Conservation (phyloP, 2,797 vertebrate species). For the Forpus xanthops region DNA sequence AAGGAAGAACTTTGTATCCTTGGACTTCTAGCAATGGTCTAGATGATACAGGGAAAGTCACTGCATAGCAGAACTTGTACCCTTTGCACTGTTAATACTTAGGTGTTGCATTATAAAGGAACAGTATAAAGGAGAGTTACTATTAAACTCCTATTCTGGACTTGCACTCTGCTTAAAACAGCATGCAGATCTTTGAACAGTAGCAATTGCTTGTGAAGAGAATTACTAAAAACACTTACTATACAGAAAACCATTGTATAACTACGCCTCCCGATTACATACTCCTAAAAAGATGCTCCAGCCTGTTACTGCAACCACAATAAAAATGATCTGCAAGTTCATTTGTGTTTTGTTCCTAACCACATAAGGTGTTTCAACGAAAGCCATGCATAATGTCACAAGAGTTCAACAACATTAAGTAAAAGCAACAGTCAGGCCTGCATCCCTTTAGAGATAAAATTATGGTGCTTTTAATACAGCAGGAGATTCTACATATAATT, state of each 20-base stretch:
- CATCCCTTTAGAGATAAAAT: slow-evolving; percentile 29
- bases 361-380: background rate
- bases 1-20: rapidly evolving
- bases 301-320: slow-evolving; percentile 45
- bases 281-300: slow-evolving; percentile 19
- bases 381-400: background rate
- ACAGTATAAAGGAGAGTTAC: background rate
- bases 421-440: background rate
- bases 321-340: background rate
- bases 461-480: background rate
- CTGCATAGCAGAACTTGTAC: background rate
- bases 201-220: background rate
- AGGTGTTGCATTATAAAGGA: background rate
- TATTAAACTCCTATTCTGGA: background rate
- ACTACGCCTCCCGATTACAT: background rate
- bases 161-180: background rate
- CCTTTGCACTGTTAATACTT: background rate
- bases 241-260: background rate
- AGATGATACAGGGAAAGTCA: background rate
- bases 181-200: background rate
- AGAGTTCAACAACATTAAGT: background rate
- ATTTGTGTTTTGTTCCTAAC: slow-evolving; percentile 15
- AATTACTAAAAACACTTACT: slow-evolving; percentile 11
- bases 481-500: background rate
- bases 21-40: background rate